Evolutionary conservation across 2,888 invertebrate species (phyloP).

Genomic region (Neoscelio sp.): DNA sequence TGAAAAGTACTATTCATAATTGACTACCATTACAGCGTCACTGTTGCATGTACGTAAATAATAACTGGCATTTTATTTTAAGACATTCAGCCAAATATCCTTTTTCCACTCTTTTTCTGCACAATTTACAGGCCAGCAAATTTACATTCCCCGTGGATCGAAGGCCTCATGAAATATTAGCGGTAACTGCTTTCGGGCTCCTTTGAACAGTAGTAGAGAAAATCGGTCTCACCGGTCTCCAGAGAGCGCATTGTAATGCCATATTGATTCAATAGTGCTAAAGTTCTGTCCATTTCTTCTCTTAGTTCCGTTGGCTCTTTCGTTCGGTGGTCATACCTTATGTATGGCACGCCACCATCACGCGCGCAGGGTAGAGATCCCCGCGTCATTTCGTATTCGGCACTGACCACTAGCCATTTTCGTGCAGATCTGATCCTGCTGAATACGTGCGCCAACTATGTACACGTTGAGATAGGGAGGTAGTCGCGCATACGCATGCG

Average conservation of each 20-base stretch:
- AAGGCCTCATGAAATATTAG: conserved; percentile 64
- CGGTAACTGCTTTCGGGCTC: conserved; percentile 62
- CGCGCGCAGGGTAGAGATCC: conserved; percentile 72
- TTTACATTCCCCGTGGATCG: conserved; percentile 49
- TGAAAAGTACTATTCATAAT: conserved; percentile 45
- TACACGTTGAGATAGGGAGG: conserved; percentile 36
- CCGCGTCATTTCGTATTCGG: conserved; percentile 82
- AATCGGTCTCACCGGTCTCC: conserved; percentile 75
- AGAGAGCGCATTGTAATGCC: conserved; percentile 69
- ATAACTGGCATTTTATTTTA: conserved; percentile 51
- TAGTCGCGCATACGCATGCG: conserved; percentile 21
- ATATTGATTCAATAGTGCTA: conserved; percentile 74
- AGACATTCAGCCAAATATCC: conserved; percentile 13
- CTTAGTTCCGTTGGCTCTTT: conserved; percentile 62
- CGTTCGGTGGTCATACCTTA: conserved; percentile 80
- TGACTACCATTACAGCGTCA: conserved; percentile 52
- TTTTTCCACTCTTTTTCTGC: conserved; percentile 12
- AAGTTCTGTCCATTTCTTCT: conserved; percentile 60
- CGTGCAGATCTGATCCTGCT: conserved; percentile 77
- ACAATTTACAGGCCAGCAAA: conserved; percentile 23
- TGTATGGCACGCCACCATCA: conserved; percentile 79
- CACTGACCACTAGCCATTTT: conserved; percentile 82
- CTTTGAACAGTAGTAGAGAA: conserved; percentile 81
- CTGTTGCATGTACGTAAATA: conserved; percentile 38
- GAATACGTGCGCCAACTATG: conserved; percentile 68